phyloP scores from a whole-genome alignment of 1,140 invertebrate genomes.

The Drosophila navojoa region DNA sequence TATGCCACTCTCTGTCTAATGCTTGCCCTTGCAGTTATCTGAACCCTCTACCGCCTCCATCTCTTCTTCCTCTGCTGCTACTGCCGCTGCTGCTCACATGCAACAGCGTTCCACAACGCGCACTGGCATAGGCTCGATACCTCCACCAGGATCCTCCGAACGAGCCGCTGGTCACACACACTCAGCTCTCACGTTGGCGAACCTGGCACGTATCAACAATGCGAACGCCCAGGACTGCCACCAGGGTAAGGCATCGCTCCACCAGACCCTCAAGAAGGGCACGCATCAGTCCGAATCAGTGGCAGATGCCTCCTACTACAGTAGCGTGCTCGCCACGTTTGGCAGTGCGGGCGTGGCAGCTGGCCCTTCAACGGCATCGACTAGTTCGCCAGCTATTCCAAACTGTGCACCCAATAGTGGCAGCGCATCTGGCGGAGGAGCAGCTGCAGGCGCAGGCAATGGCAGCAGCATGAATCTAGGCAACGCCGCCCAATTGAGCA shows the following conservation, averaged over 20 bases:
- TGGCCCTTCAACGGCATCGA: neutral
- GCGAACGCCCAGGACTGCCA: constrained; percentile 81
- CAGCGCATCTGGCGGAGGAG: constrained; percentile 22
- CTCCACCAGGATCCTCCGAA: constrained; percentile 65
- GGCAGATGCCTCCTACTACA: constrained; percentile 80
- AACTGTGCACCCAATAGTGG: constrained; percentile 19
- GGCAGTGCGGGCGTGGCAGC: constrained; percentile 45
- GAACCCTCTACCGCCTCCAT: constrained; percentile 63
- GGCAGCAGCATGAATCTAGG: constrained; percentile 17
- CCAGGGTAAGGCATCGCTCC: constrained; percentile 75
- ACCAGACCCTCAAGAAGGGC: constrained; percentile 75
- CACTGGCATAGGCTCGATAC: constrained; percentile 68
- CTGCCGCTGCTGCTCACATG: constrained; percentile 19
- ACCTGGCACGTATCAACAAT: constrained; percentile 76
- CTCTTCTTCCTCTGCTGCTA: constrained; percentile 1
- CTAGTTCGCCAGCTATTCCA: neutral
- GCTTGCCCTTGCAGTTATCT: constrained; percentile 76
- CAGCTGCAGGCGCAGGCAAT: constrained; percentile 7
- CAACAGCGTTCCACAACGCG: constrained; percentile 45
- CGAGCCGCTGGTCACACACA: constrained; percentile 52
- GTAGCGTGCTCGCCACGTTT: constrained; percentile 76
- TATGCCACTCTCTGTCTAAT: constrained; percentile 68
- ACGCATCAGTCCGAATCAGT: constrained; percentile 70
- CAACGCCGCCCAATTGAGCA: constrained; percentile 25
- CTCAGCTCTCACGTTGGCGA: constrained; percentile 75